These are phyloP conservation scores for Pelusios castaneus DNA, from an alignment of 2,113 vertebrate genomes.

Conservation along the genomic window DNA sequence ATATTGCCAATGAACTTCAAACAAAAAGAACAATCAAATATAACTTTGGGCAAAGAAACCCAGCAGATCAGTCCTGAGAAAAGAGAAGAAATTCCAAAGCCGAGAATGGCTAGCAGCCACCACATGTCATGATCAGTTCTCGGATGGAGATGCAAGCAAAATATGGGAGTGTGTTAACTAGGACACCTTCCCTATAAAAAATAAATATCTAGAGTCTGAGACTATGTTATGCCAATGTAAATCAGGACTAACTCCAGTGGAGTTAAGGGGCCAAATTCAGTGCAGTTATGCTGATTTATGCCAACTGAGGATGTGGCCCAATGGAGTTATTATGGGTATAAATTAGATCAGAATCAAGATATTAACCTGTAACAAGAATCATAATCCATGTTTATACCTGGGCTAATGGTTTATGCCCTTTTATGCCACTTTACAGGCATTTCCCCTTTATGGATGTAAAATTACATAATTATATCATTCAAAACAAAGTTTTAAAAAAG, in stretches of 20 bases:
- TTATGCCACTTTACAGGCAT: background rate
- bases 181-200: rapidly evolving
- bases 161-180: background rate
- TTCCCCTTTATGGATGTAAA: background rate
- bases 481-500: background rate
- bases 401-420: background rate
- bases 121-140: background rate
- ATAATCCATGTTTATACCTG: background rate
- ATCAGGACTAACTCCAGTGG: rapidly evolving
- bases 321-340: background rate
- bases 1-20: background rate
- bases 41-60: background rate
- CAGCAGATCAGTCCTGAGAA: background rate
- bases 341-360: background rate
- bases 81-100: background rate
- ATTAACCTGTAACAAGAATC: rapidly evolving
- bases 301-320: background rate
- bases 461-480: background rate
- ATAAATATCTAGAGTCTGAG: background rate
- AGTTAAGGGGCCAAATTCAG: background rate
- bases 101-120: background rate
- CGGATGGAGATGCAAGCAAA: background rate
- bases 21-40: background rate
- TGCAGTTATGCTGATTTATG: background rate
- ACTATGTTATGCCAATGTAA: background rate